Conservation (phyloP, 2,888 invertebrate genomes). For the Subacronicta megacephala region DNA sequence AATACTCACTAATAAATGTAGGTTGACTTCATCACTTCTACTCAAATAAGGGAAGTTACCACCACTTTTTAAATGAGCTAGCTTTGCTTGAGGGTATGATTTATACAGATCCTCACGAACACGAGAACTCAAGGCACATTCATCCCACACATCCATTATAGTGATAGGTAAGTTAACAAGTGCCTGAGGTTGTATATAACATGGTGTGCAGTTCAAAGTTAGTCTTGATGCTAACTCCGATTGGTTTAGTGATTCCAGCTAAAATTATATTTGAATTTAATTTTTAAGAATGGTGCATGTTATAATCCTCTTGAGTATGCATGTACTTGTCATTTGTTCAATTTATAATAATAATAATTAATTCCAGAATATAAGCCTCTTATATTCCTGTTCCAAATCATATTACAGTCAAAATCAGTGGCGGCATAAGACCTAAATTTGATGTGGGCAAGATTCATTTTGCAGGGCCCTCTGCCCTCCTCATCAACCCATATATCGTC, state of each 20-base stretch:
- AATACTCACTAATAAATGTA: conserved; percentile 94
- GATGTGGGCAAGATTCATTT: no score
- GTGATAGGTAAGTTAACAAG: conserved; percentile 93
- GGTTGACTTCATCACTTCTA: conserved; percentile 96
- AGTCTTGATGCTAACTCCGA: conserved; percentile 95
- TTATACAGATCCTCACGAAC: conserved; percentile 95
- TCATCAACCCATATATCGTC: no score
- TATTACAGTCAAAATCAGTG: no score
- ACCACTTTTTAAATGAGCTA: conserved; percentile 96
- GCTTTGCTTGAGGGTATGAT: conserved; percentile 95
- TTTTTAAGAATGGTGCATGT: no score
- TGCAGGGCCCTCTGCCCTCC: no score
- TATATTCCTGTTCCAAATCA: no score
- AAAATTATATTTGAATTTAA: conserved; percentile 52
- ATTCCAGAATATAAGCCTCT: no score
- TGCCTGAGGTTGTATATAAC: conserved; percentile 94
- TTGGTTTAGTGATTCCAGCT: conserved; percentile 95
- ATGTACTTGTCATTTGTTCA: no score
- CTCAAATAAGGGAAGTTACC: conserved; percentile 98
- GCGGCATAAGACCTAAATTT: no score
- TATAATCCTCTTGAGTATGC: no score
- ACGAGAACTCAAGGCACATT: conserved; percentile 93
- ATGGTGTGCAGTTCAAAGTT: conserved; percentile 95
- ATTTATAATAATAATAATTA: no score
- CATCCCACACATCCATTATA: conserved; percentile 96